Evolutionary conservation across 1,140 invertebrate genomes (phyloP).

Genomic region (Leptoteleia sp.): DNA sequence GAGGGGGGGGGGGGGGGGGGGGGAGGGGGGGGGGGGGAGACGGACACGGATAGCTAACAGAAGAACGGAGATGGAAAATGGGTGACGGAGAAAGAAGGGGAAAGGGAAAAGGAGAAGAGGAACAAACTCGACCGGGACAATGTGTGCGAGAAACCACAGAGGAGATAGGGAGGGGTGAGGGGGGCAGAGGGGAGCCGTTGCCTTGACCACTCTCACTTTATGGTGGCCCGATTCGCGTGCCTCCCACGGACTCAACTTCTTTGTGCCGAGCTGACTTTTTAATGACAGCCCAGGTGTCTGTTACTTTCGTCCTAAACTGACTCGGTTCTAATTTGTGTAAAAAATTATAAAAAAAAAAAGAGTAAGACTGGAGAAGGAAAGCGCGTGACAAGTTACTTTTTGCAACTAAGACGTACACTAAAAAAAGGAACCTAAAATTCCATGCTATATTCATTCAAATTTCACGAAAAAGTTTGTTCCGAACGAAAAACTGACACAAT

Average conservation of each 20-base stretch:
- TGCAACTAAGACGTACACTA: no score
- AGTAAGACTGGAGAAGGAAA: not conserved
- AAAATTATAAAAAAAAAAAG: no score
- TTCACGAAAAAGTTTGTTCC: no score
- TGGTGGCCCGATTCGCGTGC: slow-evolving; percentile 53
- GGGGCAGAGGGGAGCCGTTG: slow-evolving; percentile 8
- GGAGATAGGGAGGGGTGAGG: not conserved
- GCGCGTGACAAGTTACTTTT: slow-evolving; percentile 1
- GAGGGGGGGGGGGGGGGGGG: no score
- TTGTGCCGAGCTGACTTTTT: slow-evolving; percentile 42
- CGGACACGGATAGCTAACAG: no score
- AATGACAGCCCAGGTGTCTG: slow-evolving; percentile 33
- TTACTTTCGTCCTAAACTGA: slow-evolving; percentile 20
- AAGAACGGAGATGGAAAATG: not conserved
- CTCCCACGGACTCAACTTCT: slow-evolving; percentile 35
- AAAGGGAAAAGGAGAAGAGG: not conserved
- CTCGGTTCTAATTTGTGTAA: no score
- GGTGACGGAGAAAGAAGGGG: not conserved
- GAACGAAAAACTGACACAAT: no score
- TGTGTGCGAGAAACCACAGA: slow-evolving; percentile 36
- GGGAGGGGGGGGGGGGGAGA: no score
- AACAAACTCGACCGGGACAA: slow-evolving; percentile 32
- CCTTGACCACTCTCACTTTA: slow-evolving; percentile 72
- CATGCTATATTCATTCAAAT: no score
- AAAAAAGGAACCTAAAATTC: no score